Evolutionary conservation across 2,113 vertebrate species (phyloP), one percentile per base, ranked within the genome.

Genomic region (Xiphorhynchus elegans): DNA sequence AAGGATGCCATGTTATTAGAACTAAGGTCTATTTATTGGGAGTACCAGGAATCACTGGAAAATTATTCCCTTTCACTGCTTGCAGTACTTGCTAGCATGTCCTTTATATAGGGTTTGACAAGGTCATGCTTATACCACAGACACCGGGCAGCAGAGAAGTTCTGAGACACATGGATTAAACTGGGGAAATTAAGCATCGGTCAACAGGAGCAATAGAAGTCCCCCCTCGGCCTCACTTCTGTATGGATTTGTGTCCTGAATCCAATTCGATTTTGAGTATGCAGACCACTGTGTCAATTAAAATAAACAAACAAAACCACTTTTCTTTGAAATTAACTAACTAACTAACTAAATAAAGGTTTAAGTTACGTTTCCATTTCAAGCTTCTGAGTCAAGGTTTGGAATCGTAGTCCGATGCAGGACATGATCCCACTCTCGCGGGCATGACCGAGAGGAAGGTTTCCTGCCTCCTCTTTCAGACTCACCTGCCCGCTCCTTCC

Each of bases 391-490:
- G 6, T 9, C 8, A 20, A 44, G n/a, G 50, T 42, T 87, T 33
- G n/a, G 53, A n/a, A 42, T 0, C 2, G 18, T 16, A 62, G n/a
- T 4, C 52, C 2, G 53, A 23, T 0, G 52, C 56, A n/a, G 42
- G 55, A 35, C 64, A 21, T 0, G 37, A 33, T 6, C 46, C 56
- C 37, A 3, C 47, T 24, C 37, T 8, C 70, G 6, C 7, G 4
- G 16, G 20, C 49, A 0, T 0, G 28, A 7, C 19, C 19, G 47
- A 13, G 6, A 10, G 20, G 16, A 24, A 59, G 25, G 21, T 7
- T 44, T 4, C 3, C 14, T 12, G 40, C 69, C 58, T 26, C 13
- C 39, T 3, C 35, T 8, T 12, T 6, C 92, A 20, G 17, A 74
- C 96, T 93, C 93, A 95, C 96, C 93, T 77, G 4, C 6, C 31